phyloP scores from a whole-genome alignment of 2,888 invertebrate species.

The Odontocolon sp. region DNA sequence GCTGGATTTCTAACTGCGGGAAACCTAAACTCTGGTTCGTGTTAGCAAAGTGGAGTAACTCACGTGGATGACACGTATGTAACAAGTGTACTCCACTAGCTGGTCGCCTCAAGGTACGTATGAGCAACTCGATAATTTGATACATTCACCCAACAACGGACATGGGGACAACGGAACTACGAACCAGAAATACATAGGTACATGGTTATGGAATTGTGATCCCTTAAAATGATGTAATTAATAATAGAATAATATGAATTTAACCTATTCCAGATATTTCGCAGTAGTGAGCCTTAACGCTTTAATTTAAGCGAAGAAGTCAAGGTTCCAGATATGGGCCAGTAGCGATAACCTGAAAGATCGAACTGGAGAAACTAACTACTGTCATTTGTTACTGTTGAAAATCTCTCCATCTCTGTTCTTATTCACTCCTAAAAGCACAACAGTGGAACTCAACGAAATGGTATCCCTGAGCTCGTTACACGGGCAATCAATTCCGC shows the following conservation, averaged over 20 bases:
- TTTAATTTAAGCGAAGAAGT: too few relatives aligned
- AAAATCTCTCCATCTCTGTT: neutral
- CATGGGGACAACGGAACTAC: too few relatives aligned
- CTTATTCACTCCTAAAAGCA: neutral
- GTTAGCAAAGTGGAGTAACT: neutral
- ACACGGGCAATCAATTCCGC: constrained; percentile 44
- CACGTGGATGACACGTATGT: constrained; percentile 10
- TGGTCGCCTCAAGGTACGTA: constrained; percentile 10
- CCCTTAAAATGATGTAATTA: too few relatives aligned
- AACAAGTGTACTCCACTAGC: constrained; percentile 7
- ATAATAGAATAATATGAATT: too few relatives aligned
- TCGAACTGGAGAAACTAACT: neutral
- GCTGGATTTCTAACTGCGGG: neutral
- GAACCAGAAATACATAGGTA: too few relatives aligned
- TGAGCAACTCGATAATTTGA: constrained; percentile 11
- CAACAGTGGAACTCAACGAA: constrained; percentile 51
- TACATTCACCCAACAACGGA: too few relatives aligned
- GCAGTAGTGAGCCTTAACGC: too few relatives aligned
- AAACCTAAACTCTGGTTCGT: neutral
- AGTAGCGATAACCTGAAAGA: constrained; percentile 1
- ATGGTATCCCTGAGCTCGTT: constrained; percentile 48
- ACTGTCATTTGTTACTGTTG: neutral
- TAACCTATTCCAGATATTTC: too few relatives aligned
- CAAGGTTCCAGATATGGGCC: too few relatives aligned
- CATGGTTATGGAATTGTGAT: too few relatives aligned